Evolutionary conservation across 2,113 vertebrate genomes (phyloP), one percentile per base, ranked within the genome.

Genomic region (Thermophis baileyi): DNA sequence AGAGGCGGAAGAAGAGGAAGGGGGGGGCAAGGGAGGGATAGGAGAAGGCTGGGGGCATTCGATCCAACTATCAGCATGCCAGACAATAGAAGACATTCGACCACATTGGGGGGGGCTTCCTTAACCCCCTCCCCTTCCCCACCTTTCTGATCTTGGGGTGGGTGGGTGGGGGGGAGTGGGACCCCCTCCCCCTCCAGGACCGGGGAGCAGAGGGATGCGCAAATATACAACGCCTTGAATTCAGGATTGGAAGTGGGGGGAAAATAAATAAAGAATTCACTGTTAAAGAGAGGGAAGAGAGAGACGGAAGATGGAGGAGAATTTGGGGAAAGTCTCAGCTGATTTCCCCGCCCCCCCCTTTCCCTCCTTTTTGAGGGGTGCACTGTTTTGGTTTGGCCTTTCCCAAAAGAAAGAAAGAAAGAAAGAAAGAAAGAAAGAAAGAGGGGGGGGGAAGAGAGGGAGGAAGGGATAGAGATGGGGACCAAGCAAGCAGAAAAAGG

Each of bases 51-150:
- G 9, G 88, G 91, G 93, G 88, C 87, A 89, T 91, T 81, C 60
- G 47, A 88, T 85, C 89, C 69, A 96, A 94, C 90, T 94, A 95
- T 93, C 95, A 94, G 0, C 96, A 89, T 87, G 91, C 94, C 63
- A 89, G 57, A 85, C 49, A 96, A 97, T 97, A 97, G 97, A 96
- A 90, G 55, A 49, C 90, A 86, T 60, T 60, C 74, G 87, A 88
- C 92, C 27, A 25, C 60, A 63, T 27, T 1, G 27, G 11, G 3
- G 11, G 4, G 30, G 1, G 1, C 25, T 89, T 30, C 35, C 90
- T 94, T 50, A 47, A 22, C 92, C 92, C 91, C 93, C 63, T 14
- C n/a, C 14, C 14, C 63, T n/a, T 30, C 30, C 12, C 30, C 12
- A n/a, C n/a, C 92, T 1, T 91, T 85, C 81, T 88, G 90, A 51